Conservation (phyloP, 2,888 invertebrate species). For the Nowickia ferox region DNA sequence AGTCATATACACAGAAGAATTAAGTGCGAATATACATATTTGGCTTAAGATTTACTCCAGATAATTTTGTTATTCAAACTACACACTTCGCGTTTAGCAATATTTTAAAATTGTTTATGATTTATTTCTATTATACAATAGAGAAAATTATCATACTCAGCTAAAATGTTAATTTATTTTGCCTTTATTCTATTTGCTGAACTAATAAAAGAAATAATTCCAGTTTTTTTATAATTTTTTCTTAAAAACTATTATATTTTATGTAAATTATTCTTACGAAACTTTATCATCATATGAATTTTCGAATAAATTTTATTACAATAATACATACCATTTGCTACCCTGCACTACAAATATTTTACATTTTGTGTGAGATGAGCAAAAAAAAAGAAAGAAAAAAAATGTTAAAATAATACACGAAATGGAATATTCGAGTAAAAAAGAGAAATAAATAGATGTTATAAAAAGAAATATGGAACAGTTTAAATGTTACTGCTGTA, state of each 20-base stretch:
- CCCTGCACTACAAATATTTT: slow-evolving; percentile 16
- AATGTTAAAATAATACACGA: slow-evolving; percentile 39
- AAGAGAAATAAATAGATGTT: slow-evolving; percentile 40
- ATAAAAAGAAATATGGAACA: slow-evolving; percentile 66
- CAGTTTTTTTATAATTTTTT: slow-evolving; percentile 34
- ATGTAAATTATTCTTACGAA: slow-evolving; percentile 70
- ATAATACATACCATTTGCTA: slow-evolving; percentile 43
- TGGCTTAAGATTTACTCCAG: slow-evolving; percentile 14
- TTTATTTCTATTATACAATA: slow-evolving; percentile 40
- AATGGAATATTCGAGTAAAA: slow-evolving; percentile 45
- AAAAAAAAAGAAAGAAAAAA: slow-evolving; percentile 22
- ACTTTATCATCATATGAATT: slow-evolving; percentile 71
- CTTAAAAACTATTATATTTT: slow-evolving; percentile 71
- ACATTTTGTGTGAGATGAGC: slow-evolving; percentile 10
- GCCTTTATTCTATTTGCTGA: slow-evolving; percentile 53
- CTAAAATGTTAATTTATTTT: slow-evolving; percentile 65
- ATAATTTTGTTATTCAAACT: slow-evolving; percentile 54
- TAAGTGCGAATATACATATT: slow-evolving; percentile 14
- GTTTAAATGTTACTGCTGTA: slow-evolving; percentile 67
- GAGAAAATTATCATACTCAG: slow-evolving; percentile 54
- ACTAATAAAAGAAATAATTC: slow-evolving; percentile 65
- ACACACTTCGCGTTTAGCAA: slow-evolving; percentile 2
- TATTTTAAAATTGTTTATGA: slow-evolving; percentile 61
- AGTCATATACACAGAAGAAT: neutral
- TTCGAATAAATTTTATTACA: slow-evolving; percentile 70